Conservation (phyloP, 2,888 invertebrate genomes). For the Drosophila yooni region DNA sequence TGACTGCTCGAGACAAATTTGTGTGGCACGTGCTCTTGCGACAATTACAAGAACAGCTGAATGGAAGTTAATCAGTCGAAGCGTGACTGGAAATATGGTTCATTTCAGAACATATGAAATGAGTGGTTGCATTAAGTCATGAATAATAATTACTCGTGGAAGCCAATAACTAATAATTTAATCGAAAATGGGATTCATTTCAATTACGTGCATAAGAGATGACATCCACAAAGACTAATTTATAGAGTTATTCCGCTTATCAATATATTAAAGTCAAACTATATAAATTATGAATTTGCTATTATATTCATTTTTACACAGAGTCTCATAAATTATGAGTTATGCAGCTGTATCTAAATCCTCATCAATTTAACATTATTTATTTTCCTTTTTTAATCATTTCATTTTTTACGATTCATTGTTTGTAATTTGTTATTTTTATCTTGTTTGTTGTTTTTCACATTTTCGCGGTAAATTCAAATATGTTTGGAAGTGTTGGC, state of each 20-base stretch:
- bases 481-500: constrained; percentile 29
- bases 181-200: background rate
- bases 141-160: background rate
- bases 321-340: background rate
- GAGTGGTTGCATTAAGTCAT: background rate
- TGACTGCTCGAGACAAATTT: constrained; percentile 33
- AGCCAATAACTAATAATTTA: background rate
- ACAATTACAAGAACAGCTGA: constrained; percentile 17
- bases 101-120: background rate
- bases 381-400: constrained; percentile 1
- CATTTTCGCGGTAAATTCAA: background rate
- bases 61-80: constrained; percentile 1
- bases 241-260: background rate
- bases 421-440: constrained; percentile 7
- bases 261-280: background rate
- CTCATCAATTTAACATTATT: constrained; percentile 1
- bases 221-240: background rate
- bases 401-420: background rate
- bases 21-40: constrained; percentile 30
- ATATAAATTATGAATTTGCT: background rate
- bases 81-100: constrained; percentile 22
- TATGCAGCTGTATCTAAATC: background rate
- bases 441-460: background rate
- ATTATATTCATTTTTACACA: background rate
- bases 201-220: background rate